phyloP scores from a whole-genome alignment of 2,797 vertebrate genomes.

The Lagorchestes hirsutus region DNA sequence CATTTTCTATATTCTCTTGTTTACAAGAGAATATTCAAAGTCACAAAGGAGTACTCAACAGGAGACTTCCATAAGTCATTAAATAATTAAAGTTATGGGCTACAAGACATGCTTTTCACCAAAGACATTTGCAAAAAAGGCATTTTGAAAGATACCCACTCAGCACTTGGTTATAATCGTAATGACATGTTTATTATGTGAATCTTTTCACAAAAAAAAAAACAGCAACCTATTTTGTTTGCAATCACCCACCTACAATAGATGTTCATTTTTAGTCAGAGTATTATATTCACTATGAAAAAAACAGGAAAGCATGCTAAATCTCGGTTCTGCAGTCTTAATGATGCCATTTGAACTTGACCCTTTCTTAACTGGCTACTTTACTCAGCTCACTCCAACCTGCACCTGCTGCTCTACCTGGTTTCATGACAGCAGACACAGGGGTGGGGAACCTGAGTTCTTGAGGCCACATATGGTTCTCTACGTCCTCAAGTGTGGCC shows the following conservation, averaged over 20 bases:
- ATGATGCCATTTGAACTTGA: neutral
- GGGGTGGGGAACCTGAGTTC: no score
- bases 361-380: neutral
- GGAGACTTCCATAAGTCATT: neutral
- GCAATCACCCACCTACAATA: neutral
- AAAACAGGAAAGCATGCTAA: conserved; percentile 21
- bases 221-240: neutral
- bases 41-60: conserved; percentile 37
- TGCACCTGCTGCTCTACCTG: neutral
- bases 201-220: conserved; percentile 38
- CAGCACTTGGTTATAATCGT: neutral
- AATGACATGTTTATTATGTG: conserved; percentile 47
- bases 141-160: conserved; percentile 21
- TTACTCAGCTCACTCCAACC: neutral
- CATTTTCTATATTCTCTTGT: conserved; percentile 20
- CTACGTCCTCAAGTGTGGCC: no score
- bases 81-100: conserved; percentile 37
- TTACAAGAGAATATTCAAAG: conserved; percentile 25
- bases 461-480: no score
- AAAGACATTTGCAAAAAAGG: conserved; percentile 27
- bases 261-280: neutral
- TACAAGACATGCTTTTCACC: neutral
- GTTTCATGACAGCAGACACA: neutral
- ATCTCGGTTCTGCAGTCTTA: conserved; percentile 3
- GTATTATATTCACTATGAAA: neutral